Conservation (phyloP, 2,113 vertebrate species). For the Benitochromis conjunctus region DNA sequence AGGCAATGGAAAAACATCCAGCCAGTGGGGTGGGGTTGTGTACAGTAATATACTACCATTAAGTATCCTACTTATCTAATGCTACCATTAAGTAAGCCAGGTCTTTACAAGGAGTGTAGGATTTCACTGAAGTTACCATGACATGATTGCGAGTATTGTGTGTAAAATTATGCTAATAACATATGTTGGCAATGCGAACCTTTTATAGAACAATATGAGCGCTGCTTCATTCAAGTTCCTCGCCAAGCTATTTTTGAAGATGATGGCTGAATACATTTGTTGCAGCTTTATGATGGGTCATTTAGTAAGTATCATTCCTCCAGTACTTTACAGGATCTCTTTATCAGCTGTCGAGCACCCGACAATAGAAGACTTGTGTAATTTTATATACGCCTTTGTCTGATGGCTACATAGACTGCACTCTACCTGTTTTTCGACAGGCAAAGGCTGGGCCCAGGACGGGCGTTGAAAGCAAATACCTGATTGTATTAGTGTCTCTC, state of each 20-base stretch:
- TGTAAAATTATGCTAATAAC: slow-evolving; percentile 28
- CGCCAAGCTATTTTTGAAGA: slow-evolving; percentile 26
- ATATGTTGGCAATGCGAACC: not conserved
- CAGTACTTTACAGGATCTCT: slow-evolving; percentile 43
- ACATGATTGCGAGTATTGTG: not conserved
- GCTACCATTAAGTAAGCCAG: slow-evolving; percentile 34
- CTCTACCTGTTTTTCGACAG: slow-evolving; percentile 65
- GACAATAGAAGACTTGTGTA: slow-evolving; percentile 45
- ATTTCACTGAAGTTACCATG: slow-evolving; percentile 24
- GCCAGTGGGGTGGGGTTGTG: slow-evolving; percentile 16
- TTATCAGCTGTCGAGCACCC: slow-evolving; percentile 49
- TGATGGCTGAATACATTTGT: slow-evolving; percentile 39
- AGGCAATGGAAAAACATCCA: slow-evolving; percentile 40
- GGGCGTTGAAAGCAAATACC: slow-evolving; percentile 74
- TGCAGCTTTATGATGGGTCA: slow-evolving; percentile 48
- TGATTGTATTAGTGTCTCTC: slow-evolving; percentile 74
- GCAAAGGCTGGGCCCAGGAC: slow-evolving; percentile 42
- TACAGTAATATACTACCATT: slow-evolving; percentile 38
- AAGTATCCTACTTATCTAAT: slow-evolving; percentile 42
- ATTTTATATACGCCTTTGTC: slow-evolving; percentile 49
- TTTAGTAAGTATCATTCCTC: slow-evolving; percentile 57
- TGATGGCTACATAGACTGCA: slow-evolving; percentile 61
- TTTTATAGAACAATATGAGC: slow-evolving; percentile 1
- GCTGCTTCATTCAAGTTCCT: not conserved
- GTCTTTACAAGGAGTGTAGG: slow-evolving; percentile 8